phyloP scores from a whole-genome alignment of 1,140 invertebrate species.

The Colletes latitarsis region DNA sequence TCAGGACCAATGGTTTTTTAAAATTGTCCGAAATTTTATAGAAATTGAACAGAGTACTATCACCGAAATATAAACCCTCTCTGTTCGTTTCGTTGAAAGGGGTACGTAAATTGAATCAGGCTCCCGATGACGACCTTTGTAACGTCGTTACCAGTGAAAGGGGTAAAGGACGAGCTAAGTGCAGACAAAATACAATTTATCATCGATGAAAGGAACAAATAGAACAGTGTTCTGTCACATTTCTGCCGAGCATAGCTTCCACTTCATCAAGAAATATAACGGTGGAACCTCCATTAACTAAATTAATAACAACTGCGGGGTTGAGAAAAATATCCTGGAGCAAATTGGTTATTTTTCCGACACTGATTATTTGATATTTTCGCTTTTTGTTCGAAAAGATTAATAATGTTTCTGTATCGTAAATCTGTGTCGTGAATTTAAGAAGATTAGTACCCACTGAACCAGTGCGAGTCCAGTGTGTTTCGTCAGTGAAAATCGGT shows the following conservation, averaged over 20 bases:
- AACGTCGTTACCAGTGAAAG: conserved; percentile 61
- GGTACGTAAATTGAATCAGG: conserved; percentile 54
- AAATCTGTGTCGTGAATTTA: too few species aligned
- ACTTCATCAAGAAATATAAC: neutral
- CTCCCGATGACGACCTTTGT: conserved; percentile 36
- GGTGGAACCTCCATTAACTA: too few species aligned
- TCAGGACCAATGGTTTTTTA: too few species aligned
- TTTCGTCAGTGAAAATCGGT: conserved; percentile 31
- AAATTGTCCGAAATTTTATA: conserved; percentile 3
- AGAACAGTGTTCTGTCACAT: neutral
- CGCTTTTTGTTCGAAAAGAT: too few species aligned
- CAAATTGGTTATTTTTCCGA: too few species aligned
- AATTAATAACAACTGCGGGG: too few species aligned
- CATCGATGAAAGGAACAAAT: conserved; percentile 20
- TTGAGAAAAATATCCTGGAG: too few species aligned
- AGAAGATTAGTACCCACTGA: too few species aligned
- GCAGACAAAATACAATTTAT: conserved; percentile 58
- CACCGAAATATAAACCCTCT: neutral
- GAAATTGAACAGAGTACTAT: neutral
- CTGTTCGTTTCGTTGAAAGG: conserved; percentile 5
- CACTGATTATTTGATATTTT: too few species aligned
- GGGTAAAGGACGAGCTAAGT: conserved; percentile 64
- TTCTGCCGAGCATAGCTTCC: neutral
- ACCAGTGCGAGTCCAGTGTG: too few species aligned
- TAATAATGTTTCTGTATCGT: too few species aligned